Conservation (phyloP, 2,797 vertebrate genomes). For the Antennarius maculatus region DNA sequence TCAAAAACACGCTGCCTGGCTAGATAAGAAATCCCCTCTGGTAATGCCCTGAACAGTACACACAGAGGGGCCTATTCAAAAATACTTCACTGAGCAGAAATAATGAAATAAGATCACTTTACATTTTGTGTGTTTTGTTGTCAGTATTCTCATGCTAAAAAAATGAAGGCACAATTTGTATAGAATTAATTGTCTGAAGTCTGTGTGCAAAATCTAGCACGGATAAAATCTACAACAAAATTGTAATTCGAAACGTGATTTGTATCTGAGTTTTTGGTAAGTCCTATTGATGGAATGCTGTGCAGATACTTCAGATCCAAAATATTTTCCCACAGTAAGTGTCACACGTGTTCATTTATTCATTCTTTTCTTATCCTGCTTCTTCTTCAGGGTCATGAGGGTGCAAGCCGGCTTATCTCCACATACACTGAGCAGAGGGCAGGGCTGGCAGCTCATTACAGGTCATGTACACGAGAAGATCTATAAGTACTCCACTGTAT, state of each 20-base stretch:
- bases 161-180: constrained; percentile 42
- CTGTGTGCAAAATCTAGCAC: constrained; percentile 5
- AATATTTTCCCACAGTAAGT: constrained; percentile 18
- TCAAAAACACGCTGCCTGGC: constrained; percentile 71
- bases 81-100: constrained; percentile 50
- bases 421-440: constrained; percentile 39
- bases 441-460: constrained; percentile 58
- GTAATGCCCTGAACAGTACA: constrained; percentile 58
- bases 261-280: not conserved
- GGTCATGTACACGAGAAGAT: constrained; percentile 62
- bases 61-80: constrained; percentile 55
- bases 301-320: constrained; percentile 30
- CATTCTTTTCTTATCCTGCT: constrained; percentile 21
- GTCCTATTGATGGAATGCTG: constrained; percentile 7
- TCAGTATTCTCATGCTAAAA: constrained; percentile 27
- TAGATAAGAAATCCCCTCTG: constrained; percentile 73
- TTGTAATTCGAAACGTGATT: constrained; percentile 11
- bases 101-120: constrained; percentile 59
- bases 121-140: constrained; percentile 46
- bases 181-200: constrained; percentile 29
- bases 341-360: constrained; percentile 17
- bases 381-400: constrained; percentile 27
- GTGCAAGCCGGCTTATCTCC: constrained; percentile 53
- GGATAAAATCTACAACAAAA: constrained; percentile 11
- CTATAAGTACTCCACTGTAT: constrained; percentile 54